Conservation (phyloP, 2,113 vertebrate genomes). For the Hiodon tergisus region DNA sequence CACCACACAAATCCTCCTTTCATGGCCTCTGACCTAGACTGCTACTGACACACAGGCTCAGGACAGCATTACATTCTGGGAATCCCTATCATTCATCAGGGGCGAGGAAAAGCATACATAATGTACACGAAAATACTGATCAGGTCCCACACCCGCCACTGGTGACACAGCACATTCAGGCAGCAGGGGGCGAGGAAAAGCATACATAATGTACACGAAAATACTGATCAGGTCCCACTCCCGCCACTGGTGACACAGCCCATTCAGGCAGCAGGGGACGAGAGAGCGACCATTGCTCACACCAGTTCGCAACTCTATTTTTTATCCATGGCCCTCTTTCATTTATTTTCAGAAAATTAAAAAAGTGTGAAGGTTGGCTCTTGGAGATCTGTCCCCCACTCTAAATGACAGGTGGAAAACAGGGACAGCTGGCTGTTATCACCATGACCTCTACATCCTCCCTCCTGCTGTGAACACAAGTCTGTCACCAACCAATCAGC, state of each 20-base stretch:
- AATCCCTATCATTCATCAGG: not conserved
- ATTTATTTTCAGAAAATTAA: not conserved
- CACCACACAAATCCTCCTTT: too few relatives aligned
- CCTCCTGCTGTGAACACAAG: too few relatives aligned
- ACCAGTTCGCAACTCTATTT: not conserved
- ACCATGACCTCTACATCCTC: too few relatives aligned
- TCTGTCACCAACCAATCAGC: too few relatives aligned
- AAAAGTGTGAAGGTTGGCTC: not conserved
- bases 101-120: not conserved
- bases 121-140: not conserved
- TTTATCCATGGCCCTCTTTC: conserved; percentile 2
- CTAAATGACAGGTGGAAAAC: too few relatives aligned
- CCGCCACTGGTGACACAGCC: not conserved
- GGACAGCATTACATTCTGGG: not conserved
- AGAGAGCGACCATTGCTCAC: not conserved
- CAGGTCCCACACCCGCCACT: not conserved
- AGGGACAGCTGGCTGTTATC: too few relatives aligned
- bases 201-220: too few relatives aligned
- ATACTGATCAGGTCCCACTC: too few relatives aligned
- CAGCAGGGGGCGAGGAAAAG: conserved; percentile 18
- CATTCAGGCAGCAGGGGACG: conserved; percentile 10
- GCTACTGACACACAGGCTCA: not conserved
- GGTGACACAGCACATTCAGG: not conserved
- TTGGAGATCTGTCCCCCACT: not conserved
- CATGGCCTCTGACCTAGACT: not conserved